Evolutionary conservation across 2,888 invertebrate species (phyloP), one percentile per base, ranked within the genome.

Genomic region (Teleiodes luculella): DNA sequence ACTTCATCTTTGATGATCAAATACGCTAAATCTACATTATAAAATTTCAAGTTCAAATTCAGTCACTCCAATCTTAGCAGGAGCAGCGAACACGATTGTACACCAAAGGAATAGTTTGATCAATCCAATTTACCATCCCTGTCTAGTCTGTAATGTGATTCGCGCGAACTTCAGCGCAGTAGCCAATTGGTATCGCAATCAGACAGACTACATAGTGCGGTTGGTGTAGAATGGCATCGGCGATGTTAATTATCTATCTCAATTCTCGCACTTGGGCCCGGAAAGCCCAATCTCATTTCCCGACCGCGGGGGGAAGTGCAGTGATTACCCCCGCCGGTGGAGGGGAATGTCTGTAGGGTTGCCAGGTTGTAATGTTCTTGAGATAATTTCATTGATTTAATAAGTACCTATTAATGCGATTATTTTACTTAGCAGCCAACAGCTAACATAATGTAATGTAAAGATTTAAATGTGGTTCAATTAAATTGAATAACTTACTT

Each of bases 291-390:
- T 30, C 31, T 13, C 31, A 16, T 30, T 35, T 47, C 31, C n/a
- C 6, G n/a, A 50, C 54, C 54, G 54, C 54, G 49, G 50, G 49
- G 50, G 43, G 20, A 39, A 53, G 41, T 55, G 55, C 55, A 55
- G 24, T 53, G 53, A 56, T 56, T 56, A 28, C 55, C 55, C 58
- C 53, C 45, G 11, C 53, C 45, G 11, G 2, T 18, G 47, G 47
- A 16, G 30, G 13, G 14, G 28, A n/a, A 46, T 28, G 30, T 20
- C n/a, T n/a, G 30, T 28, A 30, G 30, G 45, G 35, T 35, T 35
- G 35, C n/a, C 35, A 43, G 8, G 13, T 41, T 18, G 18, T 41
- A 41, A 10, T 41, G 16, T 41, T 31, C 11, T 1, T 7, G 10
- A 31, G 1, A 2, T 31, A 2, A 31, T 31, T 31, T 3, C 7